These are phyloP conservation scores for Pachyramphus minor DNA, from an alignment of 2,113 vertebrate species.

Conservation along the genomic window DNA sequence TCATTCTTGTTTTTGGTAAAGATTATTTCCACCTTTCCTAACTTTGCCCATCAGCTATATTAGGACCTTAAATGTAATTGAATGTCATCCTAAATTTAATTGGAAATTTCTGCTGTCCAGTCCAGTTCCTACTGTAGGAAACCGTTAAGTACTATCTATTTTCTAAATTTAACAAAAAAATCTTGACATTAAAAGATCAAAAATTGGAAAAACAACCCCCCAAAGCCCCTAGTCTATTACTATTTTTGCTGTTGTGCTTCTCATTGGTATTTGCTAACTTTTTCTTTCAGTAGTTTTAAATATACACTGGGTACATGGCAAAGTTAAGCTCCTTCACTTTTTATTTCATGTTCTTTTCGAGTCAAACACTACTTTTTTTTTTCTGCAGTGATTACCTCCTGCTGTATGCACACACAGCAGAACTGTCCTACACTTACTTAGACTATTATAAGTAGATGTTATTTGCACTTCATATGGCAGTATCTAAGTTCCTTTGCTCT, in stretches of 20 bases:
- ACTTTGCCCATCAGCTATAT: neutral
- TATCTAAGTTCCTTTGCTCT: neutral
- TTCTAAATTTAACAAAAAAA: neutral
- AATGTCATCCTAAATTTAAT: neutral
- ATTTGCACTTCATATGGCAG: neutral
- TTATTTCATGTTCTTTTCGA: neutral
- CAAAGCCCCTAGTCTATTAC: rapidly evolving
- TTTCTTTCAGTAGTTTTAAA: neutral
- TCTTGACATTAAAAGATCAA: neutral
- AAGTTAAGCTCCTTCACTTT: neutral
- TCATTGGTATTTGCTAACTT: neutral
- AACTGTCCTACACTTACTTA: neutral
- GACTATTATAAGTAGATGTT: neutral
- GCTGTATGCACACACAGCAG: neutral
- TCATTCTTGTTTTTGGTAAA: neutral
- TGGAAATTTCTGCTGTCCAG: neutral
- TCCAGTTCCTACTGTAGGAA: neutral
- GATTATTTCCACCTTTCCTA: neutral
- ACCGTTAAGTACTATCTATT: neutral
- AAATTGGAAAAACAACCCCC: neutral
- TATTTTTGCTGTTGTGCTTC: neutral
- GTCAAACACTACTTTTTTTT: neutral
- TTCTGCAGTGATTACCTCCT: neutral
- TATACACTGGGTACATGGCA: neutral
- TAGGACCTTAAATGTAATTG: neutral